Evolutionary conservation across 2,113 vertebrate species (phyloP).

Genomic region (Syngnathus floridae): DNA sequence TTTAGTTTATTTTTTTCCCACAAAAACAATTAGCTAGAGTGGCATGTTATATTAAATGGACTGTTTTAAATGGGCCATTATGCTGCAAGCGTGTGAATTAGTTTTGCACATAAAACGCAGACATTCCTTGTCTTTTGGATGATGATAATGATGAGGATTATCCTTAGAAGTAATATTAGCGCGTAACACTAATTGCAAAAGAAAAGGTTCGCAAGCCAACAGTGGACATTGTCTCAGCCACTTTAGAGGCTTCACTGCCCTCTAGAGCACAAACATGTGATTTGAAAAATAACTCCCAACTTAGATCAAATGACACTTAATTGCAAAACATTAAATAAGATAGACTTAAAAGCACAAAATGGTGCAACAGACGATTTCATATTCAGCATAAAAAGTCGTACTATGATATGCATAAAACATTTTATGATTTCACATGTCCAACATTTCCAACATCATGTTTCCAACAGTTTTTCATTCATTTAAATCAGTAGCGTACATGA

Average conservation of each 20-base stretch:
- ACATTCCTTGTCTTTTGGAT: not conserved
- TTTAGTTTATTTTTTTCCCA: too few relatives aligned
- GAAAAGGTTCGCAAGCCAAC: not conserved
- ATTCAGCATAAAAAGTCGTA: not conserved
- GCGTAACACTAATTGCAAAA: not conserved
- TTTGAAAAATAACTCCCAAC: not conserved
- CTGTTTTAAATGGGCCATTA: too few relatives aligned
- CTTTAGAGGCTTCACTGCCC: constrained; percentile 35
- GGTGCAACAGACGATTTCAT: not conserved
- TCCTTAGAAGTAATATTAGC: not conserved
- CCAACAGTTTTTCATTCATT: constrained; percentile 33
- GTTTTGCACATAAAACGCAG: too few relatives aligned
- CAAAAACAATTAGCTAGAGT: too few relatives aligned
- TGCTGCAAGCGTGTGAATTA: too few relatives aligned
- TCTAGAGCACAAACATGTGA: constrained; percentile 23
- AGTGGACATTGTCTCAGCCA: not conserved
- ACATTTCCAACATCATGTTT: not conserved
- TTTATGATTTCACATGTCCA: not conserved
- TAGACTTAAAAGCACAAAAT: too few relatives aligned
- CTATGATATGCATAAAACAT: not conserved
- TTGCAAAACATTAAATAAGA: too few relatives aligned
- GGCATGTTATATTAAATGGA: too few relatives aligned
- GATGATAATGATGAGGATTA: not conserved
- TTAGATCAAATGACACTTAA: not conserved
- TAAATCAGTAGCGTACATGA: constrained; percentile 40